Percentiles rank a stretch among this genome's conserved stretches.
Conservation (phyloP, 2,888 invertebrate genomes). For the Xiphydria camelus region DNA sequence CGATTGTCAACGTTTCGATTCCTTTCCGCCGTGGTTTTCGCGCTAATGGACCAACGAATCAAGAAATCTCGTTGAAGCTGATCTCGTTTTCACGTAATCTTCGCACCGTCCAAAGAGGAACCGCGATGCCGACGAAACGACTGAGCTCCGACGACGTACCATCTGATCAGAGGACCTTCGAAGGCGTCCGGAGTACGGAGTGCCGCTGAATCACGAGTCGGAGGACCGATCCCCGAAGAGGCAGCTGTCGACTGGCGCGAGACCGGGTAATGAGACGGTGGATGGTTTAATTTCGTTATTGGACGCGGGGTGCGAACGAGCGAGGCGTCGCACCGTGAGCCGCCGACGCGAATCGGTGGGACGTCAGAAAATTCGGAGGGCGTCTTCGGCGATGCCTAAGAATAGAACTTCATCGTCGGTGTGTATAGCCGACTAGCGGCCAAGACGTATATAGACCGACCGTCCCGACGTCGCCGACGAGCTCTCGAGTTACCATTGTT, state of each 20-base stretch:
- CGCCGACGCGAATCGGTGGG: slow-evolving; percentile 9
- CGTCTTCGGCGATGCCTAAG: slow-evolving; percentile 37
- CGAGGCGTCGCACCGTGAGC: slow-evolving; percentile 1
- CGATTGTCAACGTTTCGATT: no score
- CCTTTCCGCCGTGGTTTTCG: no score
- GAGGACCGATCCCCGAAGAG: no score
- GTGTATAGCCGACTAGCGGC: slow-evolving; percentile 27
- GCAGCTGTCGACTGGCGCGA: slow-evolving; percentile 1
- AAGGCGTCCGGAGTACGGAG: no score
- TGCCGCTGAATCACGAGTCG: no score
- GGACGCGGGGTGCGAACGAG: neutral
- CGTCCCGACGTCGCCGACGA: slow-evolving; percentile 23
- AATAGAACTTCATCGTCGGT: slow-evolving; percentile 35
- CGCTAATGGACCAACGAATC: no score
- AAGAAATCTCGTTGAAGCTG: no score
- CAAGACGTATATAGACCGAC: slow-evolving; percentile 46
- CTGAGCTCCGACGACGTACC: no score
- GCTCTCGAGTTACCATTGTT: slow-evolving; percentile 51
- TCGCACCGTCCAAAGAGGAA: no score
- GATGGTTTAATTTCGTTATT: slow-evolving; percentile 2
- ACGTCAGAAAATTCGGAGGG: slow-evolving; percentile 40
- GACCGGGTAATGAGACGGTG: slow-evolving; percentile 3
- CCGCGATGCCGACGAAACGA: no score
- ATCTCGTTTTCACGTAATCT: no score
- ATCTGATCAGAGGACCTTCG: no score